Conservation (phyloP, 1,140 invertebrate genomes). For the Diabrotica virgifera region DNA sequence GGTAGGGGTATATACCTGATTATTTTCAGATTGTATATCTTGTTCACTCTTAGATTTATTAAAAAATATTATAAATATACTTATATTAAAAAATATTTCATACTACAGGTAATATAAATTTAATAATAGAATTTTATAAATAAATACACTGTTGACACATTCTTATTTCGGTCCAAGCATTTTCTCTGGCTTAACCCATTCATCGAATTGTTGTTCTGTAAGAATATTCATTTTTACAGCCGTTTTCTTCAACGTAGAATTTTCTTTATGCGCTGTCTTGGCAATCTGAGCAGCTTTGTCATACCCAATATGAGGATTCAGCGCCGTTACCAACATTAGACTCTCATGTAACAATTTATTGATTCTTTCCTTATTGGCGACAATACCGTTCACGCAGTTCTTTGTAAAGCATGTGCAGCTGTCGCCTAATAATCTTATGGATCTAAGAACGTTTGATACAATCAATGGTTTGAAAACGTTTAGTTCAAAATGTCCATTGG, state of each 20-base stretch:
- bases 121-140: no score
- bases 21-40: no score
- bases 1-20: no score
- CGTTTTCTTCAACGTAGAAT: constrained; percentile 84
- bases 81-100: no score
- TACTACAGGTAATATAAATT: no score
- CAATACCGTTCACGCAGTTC: constrained; percentile 92
- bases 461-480: constrained; percentile 99
- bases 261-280: constrained; percentile 94
- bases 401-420: constrained; percentile 82
- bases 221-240: constrained; percentile 88
- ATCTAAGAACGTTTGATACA: constrained; percentile 92
- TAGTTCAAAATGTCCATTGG: constrained; percentile 97
- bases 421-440: constrained; percentile 87
- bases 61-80: no score
- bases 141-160: no score
- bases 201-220: constrained; percentile 86
- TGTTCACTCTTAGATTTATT: no score
- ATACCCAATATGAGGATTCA: constrained; percentile 98
- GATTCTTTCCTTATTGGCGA: constrained; percentile 79
- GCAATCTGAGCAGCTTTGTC: constrained; percentile 97
- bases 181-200: constrained; percentile 91
- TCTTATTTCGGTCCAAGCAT: constrained; percentile 95
- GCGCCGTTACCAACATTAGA: constrained; percentile 96
- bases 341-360: constrained; percentile 87